phyloP scores from a whole-genome alignment of 1,140 invertebrate genomes.

The Megalopta genalis region DNA sequence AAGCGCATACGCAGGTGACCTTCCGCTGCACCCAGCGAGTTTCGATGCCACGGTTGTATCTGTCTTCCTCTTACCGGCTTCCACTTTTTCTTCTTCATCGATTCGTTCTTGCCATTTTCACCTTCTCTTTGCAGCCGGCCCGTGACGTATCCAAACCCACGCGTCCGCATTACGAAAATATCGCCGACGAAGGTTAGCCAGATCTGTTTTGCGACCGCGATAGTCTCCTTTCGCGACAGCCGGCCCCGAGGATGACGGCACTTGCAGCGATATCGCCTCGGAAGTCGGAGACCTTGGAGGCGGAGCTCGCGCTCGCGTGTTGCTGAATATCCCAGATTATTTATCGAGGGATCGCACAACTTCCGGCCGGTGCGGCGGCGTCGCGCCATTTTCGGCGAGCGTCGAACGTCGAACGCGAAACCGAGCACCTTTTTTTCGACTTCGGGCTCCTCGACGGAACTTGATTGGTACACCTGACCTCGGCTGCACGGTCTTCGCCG shows the following conservation, averaged over 20 bases:
- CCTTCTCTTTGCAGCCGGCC: slow-evolving; percentile 6
- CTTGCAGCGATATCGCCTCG: slow-evolving; percentile 6
- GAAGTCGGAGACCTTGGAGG: slow-evolving; percentile 4
- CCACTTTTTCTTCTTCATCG: not conserved
- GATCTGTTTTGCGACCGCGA: slow-evolving; percentile 47
- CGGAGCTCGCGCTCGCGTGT: not conserved
- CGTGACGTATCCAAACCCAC: slow-evolving; percentile 39
- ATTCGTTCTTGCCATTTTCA: not conserved
- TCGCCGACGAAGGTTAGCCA: slow-evolving; percentile 41
- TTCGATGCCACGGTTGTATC: no score
- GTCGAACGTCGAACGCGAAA: slow-evolving; percentile 5
- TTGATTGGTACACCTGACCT: not conserved
- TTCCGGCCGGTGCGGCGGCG: slow-evolving; percentile 9
- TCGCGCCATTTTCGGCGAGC: slow-evolving; percentile 21
- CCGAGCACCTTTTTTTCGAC: not conserved
- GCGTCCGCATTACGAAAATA: slow-evolving; percentile 46
- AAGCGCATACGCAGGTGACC: not conserved
- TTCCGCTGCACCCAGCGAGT: not conserved
- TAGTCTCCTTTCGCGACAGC: not conserved
- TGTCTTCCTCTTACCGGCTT: not conserved
- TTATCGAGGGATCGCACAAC: slow-evolving; percentile 8
- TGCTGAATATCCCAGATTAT: slow-evolving; percentile 8
- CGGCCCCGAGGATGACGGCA: slow-evolving; percentile 15
- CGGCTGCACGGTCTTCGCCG: not conserved
- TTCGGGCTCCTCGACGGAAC: not conserved